Conservation (phyloP, 2,888 invertebrate species). For the Myathropa florea region DNA sequence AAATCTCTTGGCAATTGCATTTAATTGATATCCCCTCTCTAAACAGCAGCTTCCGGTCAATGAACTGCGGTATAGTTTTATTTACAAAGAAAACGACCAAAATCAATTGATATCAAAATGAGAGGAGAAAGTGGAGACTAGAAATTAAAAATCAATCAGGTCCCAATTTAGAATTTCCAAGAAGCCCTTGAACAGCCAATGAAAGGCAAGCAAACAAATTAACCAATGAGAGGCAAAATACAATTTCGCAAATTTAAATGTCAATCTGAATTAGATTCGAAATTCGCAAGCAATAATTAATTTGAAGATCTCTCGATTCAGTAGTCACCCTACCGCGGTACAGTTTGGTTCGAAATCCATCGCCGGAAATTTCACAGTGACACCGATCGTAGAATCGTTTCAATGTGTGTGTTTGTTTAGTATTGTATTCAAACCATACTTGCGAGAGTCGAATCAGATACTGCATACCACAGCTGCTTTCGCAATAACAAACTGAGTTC, state of each 20-base stretch:
- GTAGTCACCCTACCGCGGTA: constrained; percentile 45
- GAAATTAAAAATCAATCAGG: constrained; percentile 5
- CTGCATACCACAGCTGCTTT: constrained; percentile 9
- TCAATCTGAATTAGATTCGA: constrained; percentile 2
- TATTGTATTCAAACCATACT: background rate
- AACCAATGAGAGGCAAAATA: background rate
- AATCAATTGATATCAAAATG: background rate
- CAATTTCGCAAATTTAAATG: background rate
- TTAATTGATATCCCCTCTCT: background rate
- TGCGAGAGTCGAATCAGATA: constrained; percentile 13
- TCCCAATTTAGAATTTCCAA: background rate
- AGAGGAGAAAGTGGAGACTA: background rate
- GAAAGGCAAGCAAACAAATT: background rate
- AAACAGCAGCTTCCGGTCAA: background rate
- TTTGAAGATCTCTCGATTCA: background rate
- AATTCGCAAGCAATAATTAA: background rate
- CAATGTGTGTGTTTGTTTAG: background rate
- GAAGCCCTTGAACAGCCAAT: background rate
- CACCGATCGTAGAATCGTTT: constrained; percentile 5
- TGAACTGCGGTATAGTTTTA: background rate
- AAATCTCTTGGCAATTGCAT: too few species aligned
- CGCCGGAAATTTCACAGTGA: constrained; percentile 31
- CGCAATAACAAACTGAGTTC: constrained; percentile 33
- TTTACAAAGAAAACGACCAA: background rate
- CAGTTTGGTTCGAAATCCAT: constrained; percentile 29